A percentile compares a stretch with the other conserved stretches of the same genome.
These are phyloP conservation scores for Reticulitermes speratus DNA, from an alignment of 1,140 invertebrate species.

Conservation along the genomic window DNA sequence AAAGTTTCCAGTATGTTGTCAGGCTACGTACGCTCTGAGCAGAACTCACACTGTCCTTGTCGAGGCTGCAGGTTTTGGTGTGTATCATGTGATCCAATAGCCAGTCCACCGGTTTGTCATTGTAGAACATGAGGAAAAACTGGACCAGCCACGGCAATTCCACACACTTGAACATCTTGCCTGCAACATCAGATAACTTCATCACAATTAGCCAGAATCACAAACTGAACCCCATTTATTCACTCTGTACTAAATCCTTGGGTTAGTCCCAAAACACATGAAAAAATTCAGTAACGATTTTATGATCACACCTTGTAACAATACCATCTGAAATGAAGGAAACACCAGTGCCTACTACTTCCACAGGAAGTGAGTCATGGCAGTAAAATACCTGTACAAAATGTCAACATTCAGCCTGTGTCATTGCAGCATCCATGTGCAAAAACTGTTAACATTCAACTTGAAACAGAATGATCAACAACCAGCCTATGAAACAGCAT, in stretches of 20 bases:
- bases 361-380: too few species aligned
- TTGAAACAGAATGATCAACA: too few species aligned
- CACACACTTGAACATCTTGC: conserved; percentile 89
- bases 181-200: conserved; percentile 50
- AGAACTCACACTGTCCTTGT: conserved; percentile 72
- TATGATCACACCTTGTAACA: not conserved
- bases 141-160: conserved; percentile 87
- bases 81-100: conserved; percentile 86
- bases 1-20: too few species aligned
- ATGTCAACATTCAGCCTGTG: too few species aligned
- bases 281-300: not conserved
- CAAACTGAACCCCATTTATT: conserved; percentile 20
- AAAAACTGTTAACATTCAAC: too few species aligned
- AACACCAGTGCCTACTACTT: not conserved
- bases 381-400: too few species aligned
- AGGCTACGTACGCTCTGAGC: not conserved
- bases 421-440: too few species aligned
- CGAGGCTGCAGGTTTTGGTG: conserved; percentile 87
- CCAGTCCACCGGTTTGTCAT: conserved; percentile 97
- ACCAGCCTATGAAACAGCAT: too few species aligned
- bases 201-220: not conserved
- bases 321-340: not conserved
- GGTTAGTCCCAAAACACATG: not conserved
- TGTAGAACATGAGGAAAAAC: conserved; percentile 94
- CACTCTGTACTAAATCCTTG: not conserved